phyloP scores from a whole-genome alignment of 1,140 invertebrate species.

The Ceratosolen fusciceps region DNA sequence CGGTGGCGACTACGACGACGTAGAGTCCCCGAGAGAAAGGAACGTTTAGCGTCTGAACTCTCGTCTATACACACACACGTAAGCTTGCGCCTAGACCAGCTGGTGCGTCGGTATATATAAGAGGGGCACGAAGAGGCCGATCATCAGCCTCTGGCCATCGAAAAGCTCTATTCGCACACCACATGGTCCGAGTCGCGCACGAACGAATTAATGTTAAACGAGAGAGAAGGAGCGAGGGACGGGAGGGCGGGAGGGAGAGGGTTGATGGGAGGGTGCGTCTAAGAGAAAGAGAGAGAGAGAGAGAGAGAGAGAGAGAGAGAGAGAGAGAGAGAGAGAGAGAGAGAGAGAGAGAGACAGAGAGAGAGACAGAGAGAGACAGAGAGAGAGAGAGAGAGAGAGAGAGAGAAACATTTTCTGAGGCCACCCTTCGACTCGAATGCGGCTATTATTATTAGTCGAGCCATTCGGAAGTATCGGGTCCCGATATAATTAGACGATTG shows the following conservation, averaged over 20 bases:
- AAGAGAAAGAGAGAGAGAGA: slow-evolving; percentile 50
- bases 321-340: slow-evolving; percentile 49
- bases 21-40: neutral
- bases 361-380: neutral
- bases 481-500: slow-evolving; percentile 58
- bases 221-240: slow-evolving; percentile 34
- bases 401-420: slow-evolving; percentile 6
- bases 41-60: slow-evolving; percentile 29
- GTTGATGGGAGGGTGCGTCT: no score
- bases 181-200: slow-evolving; percentile 54
- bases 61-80: slow-evolving; percentile 9
- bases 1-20: slow-evolving; percentile 6
- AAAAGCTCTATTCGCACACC: slow-evolving; percentile 59
- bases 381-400: neutral
- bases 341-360: slow-evolving; percentile 50
- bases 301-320: slow-evolving; percentile 48
- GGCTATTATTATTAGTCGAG: slow-evolving; percentile 55
- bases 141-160: slow-evolving; percentile 48
- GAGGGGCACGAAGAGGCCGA: slow-evolving; percentile 44
- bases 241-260: no score
- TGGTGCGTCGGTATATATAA: slow-evolving; percentile 47
- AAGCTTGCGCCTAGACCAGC: slow-evolving; percentile 55
- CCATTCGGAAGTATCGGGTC: slow-evolving; percentile 55
- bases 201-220: slow-evolving; percentile 57
- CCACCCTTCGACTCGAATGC: slow-evolving; percentile 7